Evolutionary conservation across 1,140 invertebrate species (phyloP).

Genomic region (Zaprionus vittiger): DNA sequence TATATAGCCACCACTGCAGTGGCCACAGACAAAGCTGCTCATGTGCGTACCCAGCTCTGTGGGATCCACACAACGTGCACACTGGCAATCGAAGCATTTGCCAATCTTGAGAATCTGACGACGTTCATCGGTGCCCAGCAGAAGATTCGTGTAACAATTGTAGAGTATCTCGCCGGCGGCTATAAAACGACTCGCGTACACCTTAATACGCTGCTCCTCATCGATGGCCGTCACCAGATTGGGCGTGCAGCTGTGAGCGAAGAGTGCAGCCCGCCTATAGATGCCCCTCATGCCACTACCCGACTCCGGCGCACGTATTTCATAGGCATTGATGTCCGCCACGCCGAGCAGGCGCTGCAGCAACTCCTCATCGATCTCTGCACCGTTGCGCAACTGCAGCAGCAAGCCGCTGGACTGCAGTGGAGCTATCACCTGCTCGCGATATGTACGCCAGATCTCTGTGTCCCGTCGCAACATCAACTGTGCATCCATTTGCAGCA

Average conservation of each 20-base stretch:
- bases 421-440: constrained; percentile 85
- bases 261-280: constrained; percentile 87
- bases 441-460: constrained; percentile 87
- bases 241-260: constrained; percentile 88
- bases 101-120: constrained; percentile 87
- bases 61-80: constrained; percentile 88
- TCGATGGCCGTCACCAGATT: constrained; percentile 89
- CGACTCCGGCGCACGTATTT: constrained; percentile 86
- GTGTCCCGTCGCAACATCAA: constrained; percentile 85
- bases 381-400: constrained; percentile 59
- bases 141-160: constrained; percentile 91
- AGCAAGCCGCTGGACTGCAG: constrained; percentile 52
- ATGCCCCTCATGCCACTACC: constrained; percentile 86
- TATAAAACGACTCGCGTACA: constrained; percentile 87
- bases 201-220: constrained; percentile 86
- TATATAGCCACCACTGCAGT: constrained; percentile 74
- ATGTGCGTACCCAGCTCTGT: constrained; percentile 89
- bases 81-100: constrained; percentile 90
- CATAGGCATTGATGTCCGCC: constrained; percentile 89
- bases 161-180: constrained; percentile 87
- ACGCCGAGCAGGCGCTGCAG: constrained; percentile 88
- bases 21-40: constrained; percentile 88
- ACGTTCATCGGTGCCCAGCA: constrained; percentile 88
- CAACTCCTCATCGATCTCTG: constrained; percentile 84
- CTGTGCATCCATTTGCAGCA: constrained; percentile 88